These are phyloP conservation scores for Ormia ochracea DNA, from an alignment of 2,888 invertebrate genomes.

Conservation along the genomic window DNA sequence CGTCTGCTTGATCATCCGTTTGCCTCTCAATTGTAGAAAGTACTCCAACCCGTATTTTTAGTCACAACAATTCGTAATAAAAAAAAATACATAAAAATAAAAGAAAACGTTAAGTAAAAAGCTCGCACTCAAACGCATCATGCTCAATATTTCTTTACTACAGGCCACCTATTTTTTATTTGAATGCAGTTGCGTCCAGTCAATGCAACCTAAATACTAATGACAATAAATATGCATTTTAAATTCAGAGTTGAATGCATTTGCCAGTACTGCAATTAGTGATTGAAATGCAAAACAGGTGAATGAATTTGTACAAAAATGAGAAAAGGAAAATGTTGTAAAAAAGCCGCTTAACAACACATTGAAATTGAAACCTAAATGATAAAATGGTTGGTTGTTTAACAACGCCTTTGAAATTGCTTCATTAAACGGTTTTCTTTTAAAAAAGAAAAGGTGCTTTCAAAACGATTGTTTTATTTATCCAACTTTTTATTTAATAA, in stretches of 20 bases:
- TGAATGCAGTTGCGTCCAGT: slow-evolving; percentile 2
- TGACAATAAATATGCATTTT: slow-evolving; percentile 4
- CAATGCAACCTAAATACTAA: slow-evolving; percentile 47
- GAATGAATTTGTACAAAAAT: not conserved
- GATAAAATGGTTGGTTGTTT: not conserved
- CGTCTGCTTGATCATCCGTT: slow-evolving; percentile 1
- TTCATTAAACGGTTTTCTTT: too few species aligned
- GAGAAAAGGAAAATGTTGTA: not conserved
- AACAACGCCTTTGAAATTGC: not conserved
- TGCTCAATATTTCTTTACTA: slow-evolving; percentile 7
- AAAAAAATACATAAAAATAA: not conserved
- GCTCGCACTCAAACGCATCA: not conserved
- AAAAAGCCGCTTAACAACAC: not conserved
- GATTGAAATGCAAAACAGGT: slow-evolving; percentile 48
- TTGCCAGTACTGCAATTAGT: slow-evolving; percentile 30
- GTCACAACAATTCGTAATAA: slow-evolving; percentile 4
- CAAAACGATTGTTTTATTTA: too few species aligned
- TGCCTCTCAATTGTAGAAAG: slow-evolving; percentile 40
- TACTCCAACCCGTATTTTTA: slow-evolving; percentile 50
- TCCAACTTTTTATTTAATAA: too few species aligned
- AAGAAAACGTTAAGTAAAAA: slow-evolving; percentile 18
- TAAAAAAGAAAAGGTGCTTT: too few species aligned
- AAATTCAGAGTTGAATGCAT: not conserved
- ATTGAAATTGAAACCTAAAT: slow-evolving; percentile 13
- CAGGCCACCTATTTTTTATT: not conserved